These are phyloP conservation scores for Ecdyonurus torrentis DNA, from an alignment of 2,888 invertebrate genomes.

Conservation along the genomic window DNA sequence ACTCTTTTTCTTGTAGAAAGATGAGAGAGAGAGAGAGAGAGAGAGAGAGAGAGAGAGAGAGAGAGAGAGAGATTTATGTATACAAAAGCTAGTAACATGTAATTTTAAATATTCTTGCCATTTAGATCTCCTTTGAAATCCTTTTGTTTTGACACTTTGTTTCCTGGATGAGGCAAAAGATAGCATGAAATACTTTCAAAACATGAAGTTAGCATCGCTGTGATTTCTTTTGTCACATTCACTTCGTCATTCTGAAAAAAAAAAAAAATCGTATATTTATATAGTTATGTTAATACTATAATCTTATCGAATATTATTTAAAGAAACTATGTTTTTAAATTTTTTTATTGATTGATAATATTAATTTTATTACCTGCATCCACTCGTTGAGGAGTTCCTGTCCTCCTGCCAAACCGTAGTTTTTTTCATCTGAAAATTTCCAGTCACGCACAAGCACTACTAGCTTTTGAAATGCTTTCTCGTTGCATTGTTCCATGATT, in stretches of 20 bases:
- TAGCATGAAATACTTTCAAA: background rate
- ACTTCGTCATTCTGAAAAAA: background rate
- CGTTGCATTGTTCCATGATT: background rate
- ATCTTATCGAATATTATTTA: background rate
- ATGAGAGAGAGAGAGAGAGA: too few species aligned
- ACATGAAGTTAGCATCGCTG: background rate
- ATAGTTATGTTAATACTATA: background rate
- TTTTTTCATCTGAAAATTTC: background rate
- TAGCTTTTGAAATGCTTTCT: background rate
- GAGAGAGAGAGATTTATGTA: too few species aligned
- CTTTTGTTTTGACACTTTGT: background rate
- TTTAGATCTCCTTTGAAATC: too few species aligned
- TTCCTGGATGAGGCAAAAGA: background rate
- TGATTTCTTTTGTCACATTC: background rate
- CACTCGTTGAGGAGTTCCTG: background rate
- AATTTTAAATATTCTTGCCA: too few species aligned
- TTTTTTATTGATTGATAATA: background rate
- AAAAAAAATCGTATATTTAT: background rate
- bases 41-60: too few species aligned
- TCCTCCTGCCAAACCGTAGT: background rate
- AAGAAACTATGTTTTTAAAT: background rate
- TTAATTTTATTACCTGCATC: background rate
- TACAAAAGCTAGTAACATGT: too few species aligned
- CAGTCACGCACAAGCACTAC: background rate
- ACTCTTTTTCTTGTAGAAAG: too few species aligned